Base-by-base conservation (phyloP, 2,797 vertebrate genomes). In the Phaenicophaeus curvirostris region DNA sequence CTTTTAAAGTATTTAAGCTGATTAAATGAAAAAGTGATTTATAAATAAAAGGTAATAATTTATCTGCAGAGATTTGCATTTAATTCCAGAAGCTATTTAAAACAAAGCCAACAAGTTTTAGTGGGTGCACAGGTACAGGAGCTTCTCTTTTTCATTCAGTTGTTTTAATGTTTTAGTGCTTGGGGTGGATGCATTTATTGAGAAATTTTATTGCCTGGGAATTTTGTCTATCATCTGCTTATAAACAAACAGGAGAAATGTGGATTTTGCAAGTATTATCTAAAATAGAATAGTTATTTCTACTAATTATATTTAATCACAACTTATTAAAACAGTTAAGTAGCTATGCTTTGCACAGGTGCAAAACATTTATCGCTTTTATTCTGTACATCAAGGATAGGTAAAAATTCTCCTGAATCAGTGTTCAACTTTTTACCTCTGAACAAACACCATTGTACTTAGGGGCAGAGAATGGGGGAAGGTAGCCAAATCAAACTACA, bases 1-100 rank as follows among this genome's bases (percentile, higher is more conserved):
- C 18, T 50, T 91, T 85, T 96, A 92, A 96, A 97, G 96, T 96
- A 96, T 96, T 98, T 95, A 95, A 96, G 68, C 66, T 88, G 57
- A 62, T 96, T 92, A 96, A 97, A 96, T 91, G 53, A 95, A 80
- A 96, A 91, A 69, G 37, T 73, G 62, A 79, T 94, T 94, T 88
- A 46, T 87, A 92, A 90, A 90, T 84, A 81, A 92, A 90, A 93
- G 65, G 15, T 89, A 81, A 90, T 95, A 87, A 95, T 91, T 54
- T 93, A 79, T 87, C 77, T 86, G 9, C 81, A 28, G n/a, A 86
- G 68, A 30, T 42, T 87, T 97, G 35, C 1, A 0, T 71, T 59
- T 62, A 35, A 31, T 85, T 91, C 59, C n/a, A 25, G 66, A 87
- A 62, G 35, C 48, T 79, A 83, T 48, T 94, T 96, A 66, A 93